Percentiles rank a stretch among this genome's conserved stretches.
Conservation (phyloP, 2,888 invertebrate genomes). For the Drosophila tripunctata region DNA sequence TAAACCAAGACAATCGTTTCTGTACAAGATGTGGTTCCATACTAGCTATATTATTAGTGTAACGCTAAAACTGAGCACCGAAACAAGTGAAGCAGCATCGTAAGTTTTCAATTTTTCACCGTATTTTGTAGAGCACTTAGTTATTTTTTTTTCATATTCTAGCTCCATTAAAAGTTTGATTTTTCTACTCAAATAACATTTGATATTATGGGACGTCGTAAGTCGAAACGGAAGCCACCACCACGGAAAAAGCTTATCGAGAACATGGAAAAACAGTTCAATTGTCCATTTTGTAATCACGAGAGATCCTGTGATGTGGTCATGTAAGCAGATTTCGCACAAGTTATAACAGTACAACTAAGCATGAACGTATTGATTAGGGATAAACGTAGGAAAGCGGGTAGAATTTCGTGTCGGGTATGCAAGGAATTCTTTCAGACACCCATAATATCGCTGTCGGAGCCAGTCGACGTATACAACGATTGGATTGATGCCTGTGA, state of each 20-base stretch:
- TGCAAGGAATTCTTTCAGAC: constrained; percentile 98
- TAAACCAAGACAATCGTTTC: background rate
- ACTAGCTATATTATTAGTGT: constrained; percentile 9
- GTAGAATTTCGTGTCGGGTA: constrained; percentile 96
- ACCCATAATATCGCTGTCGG: constrained; percentile 96
- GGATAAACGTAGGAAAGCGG: constrained; percentile 97
- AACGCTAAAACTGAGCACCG: background rate
- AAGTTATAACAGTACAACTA: no score
- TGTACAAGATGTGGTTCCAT: background rate
- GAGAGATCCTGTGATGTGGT: constrained; percentile 99
- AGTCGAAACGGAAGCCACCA: constrained; percentile 98
- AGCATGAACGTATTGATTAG: constrained; percentile 84
- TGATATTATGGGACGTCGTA: constrained; percentile 93
- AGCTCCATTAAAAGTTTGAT: background rate
- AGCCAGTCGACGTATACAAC: constrained; percentile 99
- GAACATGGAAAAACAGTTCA: constrained; percentile 97
- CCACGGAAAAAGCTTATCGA: constrained; percentile 95
- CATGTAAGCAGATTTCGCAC: no score
- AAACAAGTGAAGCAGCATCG: background rate
- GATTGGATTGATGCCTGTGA: constrained; percentile 99
- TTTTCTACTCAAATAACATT: background rate
- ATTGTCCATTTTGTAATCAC: constrained; percentile 99
- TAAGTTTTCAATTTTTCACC: background rate
- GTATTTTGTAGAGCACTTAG: background rate
- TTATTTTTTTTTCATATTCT: background rate